Conservation (phyloP, 2,888 invertebrate genomes). For the Embidobia sp. region DNA sequence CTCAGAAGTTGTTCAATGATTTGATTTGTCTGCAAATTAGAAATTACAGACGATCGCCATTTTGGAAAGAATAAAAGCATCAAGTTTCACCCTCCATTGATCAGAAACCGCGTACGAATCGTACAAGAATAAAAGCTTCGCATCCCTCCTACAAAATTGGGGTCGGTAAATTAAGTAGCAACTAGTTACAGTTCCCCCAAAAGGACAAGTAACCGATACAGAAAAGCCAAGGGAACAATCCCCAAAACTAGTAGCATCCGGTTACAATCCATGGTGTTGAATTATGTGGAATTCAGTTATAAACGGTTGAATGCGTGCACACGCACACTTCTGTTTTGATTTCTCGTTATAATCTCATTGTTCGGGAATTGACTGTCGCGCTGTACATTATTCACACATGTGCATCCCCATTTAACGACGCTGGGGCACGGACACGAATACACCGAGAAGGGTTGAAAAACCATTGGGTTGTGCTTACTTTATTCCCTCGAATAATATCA, state of each 20-base stretch:
- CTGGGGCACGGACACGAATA: slow-evolving; percentile 36
- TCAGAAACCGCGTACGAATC: slow-evolving; percentile 60
- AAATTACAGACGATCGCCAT: slow-evolving; percentile 42
- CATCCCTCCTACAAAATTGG: slow-evolving; percentile 65
- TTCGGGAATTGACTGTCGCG: slow-evolving; percentile 76
- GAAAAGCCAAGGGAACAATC: slow-evolving; percentile 60
- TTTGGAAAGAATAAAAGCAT: slow-evolving; percentile 57
- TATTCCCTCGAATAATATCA: slow-evolving; percentile 76
- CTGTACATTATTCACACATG: slow-evolving; percentile 61
- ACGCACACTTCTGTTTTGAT: slow-evolving; percentile 65
- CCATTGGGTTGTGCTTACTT: slow-evolving; percentile 68
- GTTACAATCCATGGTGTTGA: slow-evolving; percentile 74
- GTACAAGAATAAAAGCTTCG: slow-evolving; percentile 53
- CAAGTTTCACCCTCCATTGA: slow-evolving; percentile 60
- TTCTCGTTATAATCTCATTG: slow-evolving; percentile 71
- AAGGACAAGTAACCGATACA: slow-evolving; percentile 53
- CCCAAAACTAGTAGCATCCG: slow-evolving; percentile 70
- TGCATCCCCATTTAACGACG: slow-evolving; percentile 48
- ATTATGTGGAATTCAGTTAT: slow-evolving; percentile 65
- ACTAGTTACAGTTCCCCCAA: slow-evolving; percentile 75
- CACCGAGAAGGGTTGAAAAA: slow-evolving; percentile 69
- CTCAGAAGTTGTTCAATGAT: too few species aligned
- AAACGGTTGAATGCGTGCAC: slow-evolving; percentile 62
- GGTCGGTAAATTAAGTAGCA: slow-evolving; percentile 79
- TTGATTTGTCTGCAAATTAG: too few species aligned